Evolutionary conservation across 2,888 invertebrate genomes (phyloP).

Genomic region (Matsumyia berberina): DNA sequence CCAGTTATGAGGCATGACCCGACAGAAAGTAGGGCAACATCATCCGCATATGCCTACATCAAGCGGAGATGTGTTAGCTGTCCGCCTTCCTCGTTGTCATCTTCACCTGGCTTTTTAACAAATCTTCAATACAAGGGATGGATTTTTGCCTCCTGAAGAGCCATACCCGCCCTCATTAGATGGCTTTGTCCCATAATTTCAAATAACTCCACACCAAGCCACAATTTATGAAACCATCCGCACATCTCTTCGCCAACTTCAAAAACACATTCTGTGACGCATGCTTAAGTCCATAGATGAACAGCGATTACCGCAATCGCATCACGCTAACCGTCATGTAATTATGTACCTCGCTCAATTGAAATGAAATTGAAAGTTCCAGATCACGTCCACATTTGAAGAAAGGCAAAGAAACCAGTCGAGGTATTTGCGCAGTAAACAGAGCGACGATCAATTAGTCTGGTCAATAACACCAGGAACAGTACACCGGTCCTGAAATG

Average conservation of each 20-base stretch:
- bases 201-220: too few relatives aligned
- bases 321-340: slow-evolving; percentile 2
- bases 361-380: slow-evolving; percentile 37
- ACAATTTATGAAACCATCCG: too few relatives aligned
- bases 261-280: background rate
- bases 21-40: too few relatives aligned
- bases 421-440: background rate
- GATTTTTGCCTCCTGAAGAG: too few relatives aligned
- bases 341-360: background rate
- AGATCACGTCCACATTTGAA: background rate
- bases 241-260: slow-evolving; percentile 9
- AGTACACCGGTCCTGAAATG: background rate
- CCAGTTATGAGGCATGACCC: too few relatives aligned
- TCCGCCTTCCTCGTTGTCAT: too few relatives aligned
- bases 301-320: slow-evolving; percentile 12
- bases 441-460: slow-evolving; percentile 2
- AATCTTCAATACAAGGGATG: too few relatives aligned
- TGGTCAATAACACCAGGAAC: slow-evolving; percentile 19
- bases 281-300: background rate
- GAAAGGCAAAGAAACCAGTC: slow-evolving; percentile 21
- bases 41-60: too few relatives aligned
- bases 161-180: too few relatives aligned
- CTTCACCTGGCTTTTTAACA: too few relatives aligned
- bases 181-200: too few relatives aligned
- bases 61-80: too few relatives aligned